phyloP scores from a whole-genome alignment of 2,797 vertebrate genomes.

The Scomberomorus guttatus region DNA sequence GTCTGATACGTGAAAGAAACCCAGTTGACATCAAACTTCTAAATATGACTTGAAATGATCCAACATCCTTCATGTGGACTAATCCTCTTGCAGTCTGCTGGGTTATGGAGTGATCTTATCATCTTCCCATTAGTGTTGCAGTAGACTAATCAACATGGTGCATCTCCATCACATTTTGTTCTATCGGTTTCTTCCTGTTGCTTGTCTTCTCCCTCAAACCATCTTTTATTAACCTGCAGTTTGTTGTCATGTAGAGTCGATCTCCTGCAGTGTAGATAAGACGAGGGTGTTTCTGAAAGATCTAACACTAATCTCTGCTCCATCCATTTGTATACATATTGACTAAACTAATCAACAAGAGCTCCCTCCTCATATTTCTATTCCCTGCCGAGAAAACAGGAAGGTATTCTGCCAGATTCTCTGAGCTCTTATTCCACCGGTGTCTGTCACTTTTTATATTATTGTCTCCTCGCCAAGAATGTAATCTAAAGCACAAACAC shows the following conservation, averaged over 20 bases:
- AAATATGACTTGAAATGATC: background rate
- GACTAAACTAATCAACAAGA: conserved; percentile 13
- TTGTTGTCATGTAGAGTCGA: background rate
- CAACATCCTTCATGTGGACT: conserved; percentile 7
- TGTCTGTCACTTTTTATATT: background rate
- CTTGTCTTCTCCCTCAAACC: background rate
- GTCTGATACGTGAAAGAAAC: background rate
- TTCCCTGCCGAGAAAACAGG: background rate
- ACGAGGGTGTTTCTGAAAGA: background rate
- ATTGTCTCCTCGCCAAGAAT: background rate
- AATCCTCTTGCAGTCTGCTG: conserved; percentile 4
- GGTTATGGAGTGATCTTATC: conserved; percentile 13
- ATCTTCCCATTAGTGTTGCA: conserved; percentile 24
- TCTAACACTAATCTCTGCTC: background rate
- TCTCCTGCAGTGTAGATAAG: conserved; percentile 22
- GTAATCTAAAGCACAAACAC: background rate
- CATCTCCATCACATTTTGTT: conserved; percentile 9
- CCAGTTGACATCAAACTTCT: background rate
- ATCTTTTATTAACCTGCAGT: conserved; percentile 2
- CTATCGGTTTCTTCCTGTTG: background rate
- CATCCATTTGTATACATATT: background rate
- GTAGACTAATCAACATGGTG: conserved; percentile 35
- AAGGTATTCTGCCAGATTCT: background rate
- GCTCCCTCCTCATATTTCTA: background rate
- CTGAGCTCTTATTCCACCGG: background rate